Percentiles rank a stretch among this genome's conserved stretches.
Evolutionary conservation across 2,888 invertebrate genomes (phyloP).

Genomic region (Eumerus sabulonum): DNA sequence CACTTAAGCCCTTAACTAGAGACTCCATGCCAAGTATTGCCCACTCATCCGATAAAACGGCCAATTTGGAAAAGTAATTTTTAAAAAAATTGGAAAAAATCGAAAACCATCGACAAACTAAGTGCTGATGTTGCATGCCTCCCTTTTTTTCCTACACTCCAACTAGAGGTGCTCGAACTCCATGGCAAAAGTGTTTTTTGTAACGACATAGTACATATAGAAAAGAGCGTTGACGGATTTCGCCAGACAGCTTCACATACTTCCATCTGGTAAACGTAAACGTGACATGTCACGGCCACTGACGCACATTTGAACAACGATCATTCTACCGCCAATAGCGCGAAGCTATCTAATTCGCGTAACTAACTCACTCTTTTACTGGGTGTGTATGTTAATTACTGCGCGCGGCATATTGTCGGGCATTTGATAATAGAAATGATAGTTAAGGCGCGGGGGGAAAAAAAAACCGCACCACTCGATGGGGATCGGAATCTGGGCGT

Average conservation of each 20-base stretch:
- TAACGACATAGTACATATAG: too few species aligned
- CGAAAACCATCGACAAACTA: slow-evolving; percentile 30
- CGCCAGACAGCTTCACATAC: slow-evolving; percentile 25
- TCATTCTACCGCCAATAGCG: not conserved
- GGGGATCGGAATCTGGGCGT: slow-evolving; percentile 9
- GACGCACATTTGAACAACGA: slow-evolving; percentile 32
- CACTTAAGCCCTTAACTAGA: too few species aligned
- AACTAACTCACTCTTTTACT: slow-evolving; percentile 37
- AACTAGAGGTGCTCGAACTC: too few species aligned
- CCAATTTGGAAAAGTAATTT: too few species aligned
- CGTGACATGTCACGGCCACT: slow-evolving; percentile 1
- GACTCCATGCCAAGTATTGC: too few species aligned
- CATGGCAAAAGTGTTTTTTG: too few species aligned
- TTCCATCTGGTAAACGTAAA: slow-evolving; percentile 7
- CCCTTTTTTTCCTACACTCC: too few species aligned
- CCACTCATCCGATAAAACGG: too few species aligned
- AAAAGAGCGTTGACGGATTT: slow-evolving; percentile 11
- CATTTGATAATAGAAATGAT: not conserved
- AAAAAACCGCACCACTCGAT: slow-evolving; percentile 28
- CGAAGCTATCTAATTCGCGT: slow-evolving; percentile 30
- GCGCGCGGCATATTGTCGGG: slow-evolving; percentile 15
- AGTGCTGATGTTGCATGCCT: slow-evolving; percentile 42
- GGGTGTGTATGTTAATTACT: slow-evolving; percentile 54
- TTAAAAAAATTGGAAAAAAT: not conserved
- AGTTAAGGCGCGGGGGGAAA: not conserved